Conservation (phyloP, 2,797 vertebrate genomes). For the Scyliorhinus canicula region DNA sequence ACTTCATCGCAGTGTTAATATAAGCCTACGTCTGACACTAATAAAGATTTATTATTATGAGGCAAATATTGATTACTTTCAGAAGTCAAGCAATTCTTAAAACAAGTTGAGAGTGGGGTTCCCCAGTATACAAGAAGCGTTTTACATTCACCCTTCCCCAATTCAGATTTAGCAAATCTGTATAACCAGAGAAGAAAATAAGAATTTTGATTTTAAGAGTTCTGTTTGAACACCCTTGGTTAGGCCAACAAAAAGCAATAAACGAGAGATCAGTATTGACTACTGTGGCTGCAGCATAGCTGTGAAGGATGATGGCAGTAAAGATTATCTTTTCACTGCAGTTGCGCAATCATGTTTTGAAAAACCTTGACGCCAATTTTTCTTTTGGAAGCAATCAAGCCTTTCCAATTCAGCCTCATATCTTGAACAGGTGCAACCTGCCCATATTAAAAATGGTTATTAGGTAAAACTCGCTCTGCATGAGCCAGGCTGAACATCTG, state of each 20-base stretch:
- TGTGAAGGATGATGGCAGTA: background rate
- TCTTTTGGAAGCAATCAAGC: slow-evolving; percentile 39
- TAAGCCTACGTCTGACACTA: no score
- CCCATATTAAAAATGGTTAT: slow-evolving; percentile 68
- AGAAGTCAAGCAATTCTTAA: background rate
- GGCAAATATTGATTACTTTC: background rate
- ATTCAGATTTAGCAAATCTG: background rate
- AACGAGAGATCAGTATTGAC: background rate
- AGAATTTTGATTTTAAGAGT: background rate
- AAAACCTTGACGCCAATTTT: background rate
- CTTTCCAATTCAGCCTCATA: slow-evolving; percentile 48
- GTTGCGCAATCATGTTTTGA: slow-evolving; percentile 23
- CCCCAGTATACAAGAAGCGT: background rate
- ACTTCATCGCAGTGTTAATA: no score
- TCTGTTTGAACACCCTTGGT: background rate
- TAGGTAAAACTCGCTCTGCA: slow-evolving; percentile 68
- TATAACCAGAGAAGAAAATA: background rate
- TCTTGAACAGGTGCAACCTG: slow-evolving; percentile 70
- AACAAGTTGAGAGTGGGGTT: background rate
- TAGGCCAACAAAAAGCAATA: slow-evolving; percentile 3
- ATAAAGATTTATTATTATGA: no score
- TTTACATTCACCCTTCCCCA: background rate
- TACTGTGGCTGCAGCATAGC: background rate
- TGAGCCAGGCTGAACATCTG: slow-evolving; percentile 75
- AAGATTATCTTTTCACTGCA: background rate